These are phyloP conservation scores for Temnothorax unifasciatus DNA, from an alignment of 2,888 invertebrate genomes.

Conservation along the genomic window DNA sequence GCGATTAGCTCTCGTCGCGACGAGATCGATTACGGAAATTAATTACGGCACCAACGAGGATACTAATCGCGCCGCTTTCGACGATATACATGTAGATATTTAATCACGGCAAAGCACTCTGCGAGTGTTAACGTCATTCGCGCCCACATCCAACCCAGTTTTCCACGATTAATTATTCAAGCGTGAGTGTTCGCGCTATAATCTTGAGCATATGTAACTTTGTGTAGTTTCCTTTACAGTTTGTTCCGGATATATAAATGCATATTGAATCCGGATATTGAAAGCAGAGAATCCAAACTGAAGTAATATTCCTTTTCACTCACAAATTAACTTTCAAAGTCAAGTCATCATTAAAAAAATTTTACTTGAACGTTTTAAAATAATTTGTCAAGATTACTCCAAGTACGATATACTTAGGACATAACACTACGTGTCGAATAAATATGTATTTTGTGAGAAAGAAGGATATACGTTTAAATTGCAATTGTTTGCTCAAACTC, in stretches of 20 bases:
- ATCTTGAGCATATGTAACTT: not conserved
- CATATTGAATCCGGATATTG: not conserved
- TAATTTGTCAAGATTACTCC: not conserved
- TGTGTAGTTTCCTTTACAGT: not conserved
- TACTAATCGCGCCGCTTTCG: constrained; percentile 38
- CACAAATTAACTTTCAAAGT: not conserved
- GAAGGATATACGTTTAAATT: not conserved
- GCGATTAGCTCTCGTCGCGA: constrained; percentile 45
- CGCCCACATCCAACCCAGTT: constrained; percentile 24
- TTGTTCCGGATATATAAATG: not conserved
- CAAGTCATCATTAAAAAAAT: not conserved
- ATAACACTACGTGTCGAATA: not conserved
- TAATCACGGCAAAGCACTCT: constrained; percentile 31
- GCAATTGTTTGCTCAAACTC: constrained; percentile 39
- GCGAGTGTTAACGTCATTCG: constrained; percentile 44
- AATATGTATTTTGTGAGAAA: not conserved
- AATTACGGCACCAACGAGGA: constrained; percentile 34
- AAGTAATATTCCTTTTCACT: not conserved
- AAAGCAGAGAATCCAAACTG: not conserved
- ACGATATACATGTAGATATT: constrained; percentile 44
- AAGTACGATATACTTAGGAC: not conserved
- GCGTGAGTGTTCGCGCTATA: constrained; percentile 6
- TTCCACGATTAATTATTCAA: constrained; percentile 42
- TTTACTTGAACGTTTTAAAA: not conserved
- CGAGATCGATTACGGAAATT: constrained; percentile 52